These are phyloP conservation scores for Sminthopsis crassicaudata DNA, from an alignment of 2,113 vertebrate species.

Conservation along the genomic window DNA sequence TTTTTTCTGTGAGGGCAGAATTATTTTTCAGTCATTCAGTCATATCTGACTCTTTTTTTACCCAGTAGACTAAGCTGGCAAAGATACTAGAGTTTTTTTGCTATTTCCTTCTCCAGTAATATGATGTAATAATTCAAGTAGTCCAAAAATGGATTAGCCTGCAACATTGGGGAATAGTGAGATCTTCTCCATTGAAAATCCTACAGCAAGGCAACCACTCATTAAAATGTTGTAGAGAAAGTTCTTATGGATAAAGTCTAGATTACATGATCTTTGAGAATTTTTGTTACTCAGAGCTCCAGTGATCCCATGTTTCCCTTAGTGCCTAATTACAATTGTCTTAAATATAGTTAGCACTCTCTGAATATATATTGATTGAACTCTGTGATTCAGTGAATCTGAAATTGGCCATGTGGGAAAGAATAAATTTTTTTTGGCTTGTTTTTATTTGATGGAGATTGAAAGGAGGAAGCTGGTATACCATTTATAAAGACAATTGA, in stretches of 20 bases:
- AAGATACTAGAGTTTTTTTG: neutral
- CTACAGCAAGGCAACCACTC: neutral
- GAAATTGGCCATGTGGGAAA: neutral
- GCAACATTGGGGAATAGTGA: neutral
- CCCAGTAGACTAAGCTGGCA: neutral
- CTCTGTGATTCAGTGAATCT: neutral
- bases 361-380: neutral
- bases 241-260: neutral
- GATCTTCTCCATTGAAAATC: neutral
- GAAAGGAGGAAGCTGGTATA: no score
- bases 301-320: neutral
- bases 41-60: neutral
- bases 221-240: neutral
- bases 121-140: neutral
- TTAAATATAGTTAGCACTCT: neutral
- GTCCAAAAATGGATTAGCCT: neutral
- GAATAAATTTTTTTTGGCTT: neutral
- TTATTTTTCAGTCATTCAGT: neutral
- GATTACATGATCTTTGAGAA: neutral
- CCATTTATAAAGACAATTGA: neutral
- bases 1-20: neutral
- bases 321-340: neutral
- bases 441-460: neutral
- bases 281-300: neutral
- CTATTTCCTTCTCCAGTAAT: neutral